phyloP scores from a whole-genome alignment of 92 coral and sea anemone genomes.

The Phenganax subtilis region DNA sequence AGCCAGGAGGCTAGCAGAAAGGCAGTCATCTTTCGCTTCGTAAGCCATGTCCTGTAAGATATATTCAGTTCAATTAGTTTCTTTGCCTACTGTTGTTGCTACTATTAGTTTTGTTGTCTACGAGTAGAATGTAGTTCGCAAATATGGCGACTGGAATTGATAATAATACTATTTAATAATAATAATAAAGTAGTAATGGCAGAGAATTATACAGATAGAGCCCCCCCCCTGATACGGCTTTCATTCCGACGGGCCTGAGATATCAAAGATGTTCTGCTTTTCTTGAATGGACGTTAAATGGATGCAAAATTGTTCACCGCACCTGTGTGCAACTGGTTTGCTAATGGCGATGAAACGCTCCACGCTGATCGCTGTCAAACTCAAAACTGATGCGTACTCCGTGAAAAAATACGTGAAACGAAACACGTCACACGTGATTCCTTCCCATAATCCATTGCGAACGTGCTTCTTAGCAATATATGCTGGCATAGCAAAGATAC shows the following conservation, averaged over 20 bases:
- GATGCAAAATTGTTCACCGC: neutral
- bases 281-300: too few relatives aligned
- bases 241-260: too few relatives aligned
- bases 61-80: too few relatives aligned
- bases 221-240: too few relatives aligned
- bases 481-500: slow-evolving; percentile 85
- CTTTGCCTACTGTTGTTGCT: too few relatives aligned
- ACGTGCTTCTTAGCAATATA: slow-evolving; percentile 83
- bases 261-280: too few relatives aligned
- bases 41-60: slow-evolving; percentile 46
- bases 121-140: too few relatives aligned
- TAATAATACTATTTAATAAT: too few relatives aligned
- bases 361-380: slow-evolving; percentile 79
- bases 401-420: slow-evolving; percentile 85
- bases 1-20: slow-evolving; percentile 65
- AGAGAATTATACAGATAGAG: too few relatives aligned
- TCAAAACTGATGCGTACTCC: slow-evolving; percentile 87
- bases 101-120: too few relatives aligned
- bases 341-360: slow-evolving; percentile 83
- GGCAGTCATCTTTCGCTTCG: slow-evolving; percentile 55
- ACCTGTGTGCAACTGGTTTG: slow-evolving; percentile 68
- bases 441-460: slow-evolving; percentile 41
- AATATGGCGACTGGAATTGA: too few relatives aligned
- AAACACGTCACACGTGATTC: slow-evolving; percentile 55
- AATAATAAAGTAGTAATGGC: too few relatives aligned